These are phyloP conservation scores for Pituophis catenifer DNA, from an alignment of 2,113 vertebrate genomes.

Conservation along the genomic window DNA sequence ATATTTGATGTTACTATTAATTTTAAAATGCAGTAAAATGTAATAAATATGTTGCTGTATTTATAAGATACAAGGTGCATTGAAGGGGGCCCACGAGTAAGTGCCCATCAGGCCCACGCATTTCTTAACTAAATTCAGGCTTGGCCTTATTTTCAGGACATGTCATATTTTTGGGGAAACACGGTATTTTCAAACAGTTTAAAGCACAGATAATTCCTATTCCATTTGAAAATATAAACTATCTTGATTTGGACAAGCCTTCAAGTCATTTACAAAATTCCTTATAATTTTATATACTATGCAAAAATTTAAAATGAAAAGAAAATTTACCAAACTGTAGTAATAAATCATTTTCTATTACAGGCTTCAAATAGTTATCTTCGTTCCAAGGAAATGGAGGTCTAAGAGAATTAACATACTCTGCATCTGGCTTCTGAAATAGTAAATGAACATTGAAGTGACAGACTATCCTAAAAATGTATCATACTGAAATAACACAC, in stretches of 20 bases:
- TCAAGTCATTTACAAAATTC: neutral
- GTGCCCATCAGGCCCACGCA: too few species aligned
- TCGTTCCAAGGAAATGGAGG: slow-evolving; percentile 83
- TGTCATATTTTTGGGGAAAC: too few species aligned
- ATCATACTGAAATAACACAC: neutral
- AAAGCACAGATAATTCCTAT: neutral
- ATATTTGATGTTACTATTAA: too few species aligned
- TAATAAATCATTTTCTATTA: slow-evolving; percentile 83
- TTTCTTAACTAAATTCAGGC: too few species aligned
- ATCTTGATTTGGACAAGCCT: neutral
- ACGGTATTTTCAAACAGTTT: neutral
- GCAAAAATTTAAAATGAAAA: neutral
- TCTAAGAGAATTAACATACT: slow-evolving; percentile 68
- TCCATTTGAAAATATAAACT: neutral
- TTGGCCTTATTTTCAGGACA: too few species aligned
- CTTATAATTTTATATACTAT: neutral
- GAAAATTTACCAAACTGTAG: slow-evolving; percentile 85
- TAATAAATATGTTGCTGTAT: too few species aligned
- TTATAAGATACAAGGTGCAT: too few species aligned
- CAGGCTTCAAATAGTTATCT: slow-evolving; percentile 86
- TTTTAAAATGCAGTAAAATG: too few species aligned
- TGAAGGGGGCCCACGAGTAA: too few species aligned
- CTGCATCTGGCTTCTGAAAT: slow-evolving; percentile 78
- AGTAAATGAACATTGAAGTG: slow-evolving; percentile 12
- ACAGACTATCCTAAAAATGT: neutral